phyloP scores from a whole-genome alignment of 2,888 invertebrate genomes.

The Falcaria lacertinaria region DNA sequence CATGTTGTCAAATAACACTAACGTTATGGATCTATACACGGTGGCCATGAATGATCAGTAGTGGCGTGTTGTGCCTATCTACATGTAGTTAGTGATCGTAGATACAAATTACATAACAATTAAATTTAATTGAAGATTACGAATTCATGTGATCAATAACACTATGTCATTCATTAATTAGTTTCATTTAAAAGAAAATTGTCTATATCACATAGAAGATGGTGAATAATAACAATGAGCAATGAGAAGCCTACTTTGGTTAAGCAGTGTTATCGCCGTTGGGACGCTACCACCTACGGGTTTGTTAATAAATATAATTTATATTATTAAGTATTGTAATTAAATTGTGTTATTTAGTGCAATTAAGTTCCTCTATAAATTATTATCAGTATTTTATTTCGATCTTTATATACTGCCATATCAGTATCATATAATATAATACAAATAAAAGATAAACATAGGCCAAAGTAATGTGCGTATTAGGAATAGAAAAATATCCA shows the following conservation, averaged over 20 bases:
- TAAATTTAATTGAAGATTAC: not conserved
- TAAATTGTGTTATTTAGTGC: constrained; percentile 67
- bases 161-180: constrained; percentile 15
- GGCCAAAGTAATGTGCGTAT: constrained; percentile 68
- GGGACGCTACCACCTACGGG: constrained; percentile 59
- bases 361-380: constrained; percentile 52
- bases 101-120: constrained; percentile 11
- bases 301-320: constrained; percentile 58
- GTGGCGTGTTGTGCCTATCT: constrained; percentile 4
- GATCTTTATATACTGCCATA: constrained; percentile 63
- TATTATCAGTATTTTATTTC: constrained; percentile 52
- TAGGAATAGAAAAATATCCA: constrained; percentile 42
- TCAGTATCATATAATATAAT: constrained; percentile 57
- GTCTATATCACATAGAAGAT: constrained; percentile 17
- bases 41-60: constrained; percentile 9
- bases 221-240: constrained; percentile 26
- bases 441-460: constrained; percentile 60
- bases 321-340: constrained; percentile 42
- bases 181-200: constrained; percentile 35
- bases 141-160: not conserved
- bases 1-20: constrained; percentile 39
- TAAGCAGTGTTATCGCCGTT: constrained; percentile 74
- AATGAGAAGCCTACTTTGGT: constrained; percentile 50
- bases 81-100: constrained; percentile 4
- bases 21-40: constrained; percentile 32